phyloP scores from a whole-genome alignment of 2,888 invertebrate species.

The Diploptera punctata region DNA sequence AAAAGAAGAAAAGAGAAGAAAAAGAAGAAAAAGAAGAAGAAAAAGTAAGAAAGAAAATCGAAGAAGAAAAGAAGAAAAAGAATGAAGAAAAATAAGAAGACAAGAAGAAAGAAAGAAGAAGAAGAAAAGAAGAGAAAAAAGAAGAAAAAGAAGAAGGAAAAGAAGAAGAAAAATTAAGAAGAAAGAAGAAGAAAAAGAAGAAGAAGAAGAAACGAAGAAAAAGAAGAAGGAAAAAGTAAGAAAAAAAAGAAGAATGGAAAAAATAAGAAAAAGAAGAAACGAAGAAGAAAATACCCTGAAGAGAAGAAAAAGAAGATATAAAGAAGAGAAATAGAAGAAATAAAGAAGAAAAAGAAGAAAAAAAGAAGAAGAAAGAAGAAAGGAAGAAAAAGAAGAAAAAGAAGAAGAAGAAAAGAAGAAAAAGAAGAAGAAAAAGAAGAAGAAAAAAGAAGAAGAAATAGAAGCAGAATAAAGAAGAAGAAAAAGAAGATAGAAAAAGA shows the following conservation, averaged over 20 bases:
- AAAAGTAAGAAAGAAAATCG: not conserved
- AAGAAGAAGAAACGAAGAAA: not conserved
- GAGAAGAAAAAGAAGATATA: not conserved
- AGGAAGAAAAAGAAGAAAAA: not conserved
- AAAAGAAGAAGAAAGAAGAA: not conserved
- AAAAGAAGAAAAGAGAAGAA: not conserved
- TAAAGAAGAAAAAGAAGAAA: not conserved
- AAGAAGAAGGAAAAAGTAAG: not conserved
- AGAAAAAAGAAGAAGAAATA: not conserved
- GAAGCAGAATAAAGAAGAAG: not conserved
- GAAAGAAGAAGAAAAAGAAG: not conserved
- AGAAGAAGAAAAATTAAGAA: not conserved
- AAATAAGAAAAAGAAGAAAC: not conserved
- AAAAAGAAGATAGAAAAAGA: not conserved
- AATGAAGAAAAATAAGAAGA: not conserved
- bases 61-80: not conserved
- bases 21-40: not conserved
- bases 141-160: not conserved
- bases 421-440: not conserved
- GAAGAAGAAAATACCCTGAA: not conserved
- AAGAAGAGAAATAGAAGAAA: not conserved
- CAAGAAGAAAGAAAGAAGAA: not conserved
- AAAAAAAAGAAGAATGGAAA: not conserved
- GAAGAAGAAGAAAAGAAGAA: not conserved
- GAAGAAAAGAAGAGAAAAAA: not conserved